Evolutionary conservation across 2,113 vertebrate species (phyloP).

Genomic region (Pao palembangensis): DNA sequence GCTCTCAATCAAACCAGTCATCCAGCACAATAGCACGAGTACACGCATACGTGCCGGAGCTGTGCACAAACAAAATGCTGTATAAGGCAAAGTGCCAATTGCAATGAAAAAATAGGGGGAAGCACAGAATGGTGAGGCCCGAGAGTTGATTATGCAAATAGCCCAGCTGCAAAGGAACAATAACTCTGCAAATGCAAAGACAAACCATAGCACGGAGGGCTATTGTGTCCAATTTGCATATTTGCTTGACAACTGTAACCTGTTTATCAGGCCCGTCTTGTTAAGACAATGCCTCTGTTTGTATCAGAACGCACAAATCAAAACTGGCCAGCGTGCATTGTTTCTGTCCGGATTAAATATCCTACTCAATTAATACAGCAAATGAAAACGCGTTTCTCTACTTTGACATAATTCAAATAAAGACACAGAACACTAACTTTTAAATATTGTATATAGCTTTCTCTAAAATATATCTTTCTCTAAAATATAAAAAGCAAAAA

Average conservation of each 20-base stretch:
- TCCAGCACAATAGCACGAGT: conserved; percentile 37
- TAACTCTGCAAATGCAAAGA: conserved; percentile 66
- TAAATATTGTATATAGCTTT: too few species aligned
- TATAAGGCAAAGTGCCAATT: conserved; percentile 57
- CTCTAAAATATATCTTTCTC: too few species aligned
- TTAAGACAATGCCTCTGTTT: conserved; percentile 57
- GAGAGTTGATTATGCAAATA: conserved; percentile 72
- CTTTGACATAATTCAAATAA: too few species aligned
- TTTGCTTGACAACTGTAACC: conserved; percentile 67
- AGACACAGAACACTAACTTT: too few species aligned
- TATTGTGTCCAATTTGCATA: conserved; percentile 68
- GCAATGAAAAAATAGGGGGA: conserved; percentile 35
- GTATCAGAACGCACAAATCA: conserved; percentile 53
- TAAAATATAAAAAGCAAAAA: too few species aligned
- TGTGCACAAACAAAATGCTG: conserved; percentile 34
- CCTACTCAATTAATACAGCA: too few species aligned
- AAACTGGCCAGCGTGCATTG: conserved; percentile 52
- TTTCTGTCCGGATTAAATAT: conserved; percentile 45
- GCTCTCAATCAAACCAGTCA: conserved; percentile 19
- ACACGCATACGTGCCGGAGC: conserved; percentile 29
- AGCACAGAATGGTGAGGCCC: conserved; percentile 59
- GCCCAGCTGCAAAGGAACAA: conserved; percentile 69
- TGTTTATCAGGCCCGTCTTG: conserved; percentile 63
- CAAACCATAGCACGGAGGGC: conserved; percentile 57
- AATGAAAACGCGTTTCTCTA: too few species aligned